Evolutionary conservation across 1,140 invertebrate species (phyloP), one percentile per base, ranked within the genome.

Genomic region (Drosophila kohkoa): DNA sequence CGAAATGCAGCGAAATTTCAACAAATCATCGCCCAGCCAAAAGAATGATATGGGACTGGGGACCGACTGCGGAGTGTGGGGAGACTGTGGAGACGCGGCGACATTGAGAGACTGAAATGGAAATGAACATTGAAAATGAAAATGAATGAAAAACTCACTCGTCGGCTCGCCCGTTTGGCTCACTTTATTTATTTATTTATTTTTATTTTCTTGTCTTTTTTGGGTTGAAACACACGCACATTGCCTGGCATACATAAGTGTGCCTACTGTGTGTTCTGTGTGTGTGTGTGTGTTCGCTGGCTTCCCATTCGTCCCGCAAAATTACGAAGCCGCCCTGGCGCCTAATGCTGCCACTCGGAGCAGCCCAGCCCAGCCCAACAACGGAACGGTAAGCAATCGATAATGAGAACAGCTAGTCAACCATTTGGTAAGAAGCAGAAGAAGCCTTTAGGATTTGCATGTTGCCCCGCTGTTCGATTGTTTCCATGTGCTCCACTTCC

Each of bases 41-140:
- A 46, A 25, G 20, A 25, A 25, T 25, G 41, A 49, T n/a, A n/a
- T n/a, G 52, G 20, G 10, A n/a, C 5, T 25, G 25, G 25, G 11
- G 49, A 30, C 5, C 6, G 10, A 41, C 38, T 11, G 11, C 38
- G 38, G 35, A 10, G 35, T 10, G 35, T 3, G 10, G 20, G 25
- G 4, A 52, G 51, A 52, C 10, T 51, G 48, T 10, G 48, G 52
- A 52, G 60, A 54, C 32, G 48, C 32, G 48, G 8, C 54, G 73
- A 72, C 73, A 71, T 71, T 75, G 67, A 65, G 54, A 15, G 60
- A 60, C 75, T 43, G 49, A 77, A 73, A 67, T 77, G 69, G 75
- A 67, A 77, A 67, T 73, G 30, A 73, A 73, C 69, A 77, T 77
- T 73, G 75, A 76, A 75, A 70, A 74, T 43, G n/a, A 62, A 69